A percentile compares a stretch with the other conserved stretches of the same genome.
Evolutionary conservation across 2,113 vertebrate genomes (phyloP).

Genomic region (Phyllopteryx taeniolatus): DNA sequence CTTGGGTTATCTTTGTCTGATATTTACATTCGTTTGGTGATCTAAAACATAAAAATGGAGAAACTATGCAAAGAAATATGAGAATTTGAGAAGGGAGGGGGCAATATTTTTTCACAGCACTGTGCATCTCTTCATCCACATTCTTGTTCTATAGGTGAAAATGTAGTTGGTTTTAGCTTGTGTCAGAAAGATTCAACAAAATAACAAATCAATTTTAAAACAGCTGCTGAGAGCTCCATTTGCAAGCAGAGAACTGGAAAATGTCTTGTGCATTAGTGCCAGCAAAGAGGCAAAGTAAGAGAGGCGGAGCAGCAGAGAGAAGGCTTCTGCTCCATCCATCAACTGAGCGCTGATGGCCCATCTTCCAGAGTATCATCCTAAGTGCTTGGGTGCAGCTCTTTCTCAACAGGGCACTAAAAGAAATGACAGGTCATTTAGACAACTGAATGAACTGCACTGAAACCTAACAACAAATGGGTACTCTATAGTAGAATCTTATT

Average conservation of each 20-base stretch:
- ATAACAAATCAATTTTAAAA: conserved; percentile 28
- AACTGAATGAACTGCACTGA: conserved; percentile 55
- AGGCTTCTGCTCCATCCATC: conserved; percentile 39
- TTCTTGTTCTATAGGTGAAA: background rate
- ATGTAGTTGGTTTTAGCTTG: background rate
- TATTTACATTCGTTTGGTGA: too few relatives aligned
- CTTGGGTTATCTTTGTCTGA: too few relatives aligned
- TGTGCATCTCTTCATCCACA: too few relatives aligned
- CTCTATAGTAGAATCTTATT: conserved; percentile 60
- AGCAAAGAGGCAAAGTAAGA: conserved; percentile 23
- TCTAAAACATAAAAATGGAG: too few relatives aligned
- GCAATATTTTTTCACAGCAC: too few relatives aligned
- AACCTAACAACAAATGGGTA: conserved; percentile 59
- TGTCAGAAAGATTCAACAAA: background rate
- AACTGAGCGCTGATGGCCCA: conserved; percentile 40
- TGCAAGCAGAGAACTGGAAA: conserved; percentile 30
- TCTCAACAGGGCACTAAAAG: conserved; percentile 60
- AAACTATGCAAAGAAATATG: too few relatives aligned
- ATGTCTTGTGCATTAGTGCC: conserved; percentile 42
- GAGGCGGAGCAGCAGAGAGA: conserved; percentile 20
- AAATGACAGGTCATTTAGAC: conserved; percentile 64
- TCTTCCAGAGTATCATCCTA: conserved; percentile 42
- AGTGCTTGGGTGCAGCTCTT: conserved; percentile 45
- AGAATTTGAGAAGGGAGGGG: too few relatives aligned
- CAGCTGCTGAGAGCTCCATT: conserved; percentile 42